Evolutionary conservation across 2,888 invertebrate species (phyloP), one percentile per base, ranked within the genome.

Genomic region (Anodontia alba): DNA sequence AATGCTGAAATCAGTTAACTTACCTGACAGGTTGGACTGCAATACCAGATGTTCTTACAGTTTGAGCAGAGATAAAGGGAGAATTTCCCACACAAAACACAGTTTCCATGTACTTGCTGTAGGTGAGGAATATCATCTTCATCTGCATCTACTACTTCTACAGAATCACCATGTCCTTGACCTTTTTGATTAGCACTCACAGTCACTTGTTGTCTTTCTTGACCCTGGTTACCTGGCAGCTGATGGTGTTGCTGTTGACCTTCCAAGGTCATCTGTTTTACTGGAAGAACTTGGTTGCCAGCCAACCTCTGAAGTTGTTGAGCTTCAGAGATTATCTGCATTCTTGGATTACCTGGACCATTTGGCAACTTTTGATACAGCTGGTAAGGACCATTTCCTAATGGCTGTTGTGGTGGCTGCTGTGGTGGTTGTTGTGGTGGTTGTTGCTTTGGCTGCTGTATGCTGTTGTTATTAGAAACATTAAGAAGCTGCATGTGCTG

Each of bases 1-100:
- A n/a, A n/a, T n/a, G n/a, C n/a, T n/a, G n/a, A n/a, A n/a, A n/a
- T n/a, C 49, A 49, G n/a, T 20, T 49, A 20, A 76, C 93, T 92
- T 95, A 98, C 98, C 97, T 98, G 98, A 94, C 98, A 98, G 87
- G 97, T 97, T 76, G 97, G 96, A 93, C 97, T 98, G 96, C 98
- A 98, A 95, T 98, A 98, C 98, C 98, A 98, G n/a, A 90, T 87
- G n/a, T 84, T 76, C 29, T 90, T 87, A 76, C 92, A 92, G 72
- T 82, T 88, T 23, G 90, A 90, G 62, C 92, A 92, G 26, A 91
- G 88, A 76, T 89, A 91, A 69, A 90, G 83, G 31, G 91, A 89
- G 68, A 86, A 81, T 67, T 89, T 88, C 1, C 87, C 86, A 87
- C 91, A 91, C 84, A 91, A 78, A 1, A 87, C 78, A 73, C 91